Evolutionary conservation across 2,888 invertebrate species (phyloP), one percentile per base, ranked within the genome.

Genomic region (Pyralis farinalis): DNA sequence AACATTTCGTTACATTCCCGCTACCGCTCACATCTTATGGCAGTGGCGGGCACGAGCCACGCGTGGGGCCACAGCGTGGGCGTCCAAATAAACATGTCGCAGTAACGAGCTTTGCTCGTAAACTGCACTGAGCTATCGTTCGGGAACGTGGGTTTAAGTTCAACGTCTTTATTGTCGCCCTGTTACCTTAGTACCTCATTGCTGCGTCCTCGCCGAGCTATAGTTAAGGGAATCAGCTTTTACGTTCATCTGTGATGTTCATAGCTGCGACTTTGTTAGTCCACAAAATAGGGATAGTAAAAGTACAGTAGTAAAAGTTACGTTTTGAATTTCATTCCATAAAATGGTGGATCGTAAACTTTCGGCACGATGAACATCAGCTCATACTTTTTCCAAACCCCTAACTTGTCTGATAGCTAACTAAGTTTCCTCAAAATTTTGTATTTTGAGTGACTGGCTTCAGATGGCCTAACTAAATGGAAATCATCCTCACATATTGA

Each of bases 31-130:
- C 54, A 40, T 0, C 32, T 61, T 61, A 42, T 1, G 30, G 53
- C 71, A 61, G n/a, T 7, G 1, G 1, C 27, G n/a, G 73, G 76
- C 79, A 80, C 81, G 77, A 76, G 79, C 80, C 80, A 70, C 58
- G 75, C 78, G 78, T 81, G 76, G 78, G 74, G 73, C 66, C 58
- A 51, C 32, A 12, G 55, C 59, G 85, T 83, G 73, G 83, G 84
- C 73, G 82, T 70, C 73, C 78, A 54, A 81, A 81, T 80, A 80
- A 77, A 80, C 77, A 80, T 77, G 75, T 74, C 82, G 49, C 53
- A 54, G 58, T 71, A 74, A 72, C 72, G 65, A 73, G 70, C 51
- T 44, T 38, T 34, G 48, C 63, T 77, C 80, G 71, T 80, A 79
- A 81, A 80, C 56, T 63, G 63, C 58, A 48, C 53, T 55, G 66